Percentiles rank a stretch among this genome's conserved stretches.
These are phyloP conservation scores for Epistrophella euchroma DNA, from an alignment of 2,888 invertebrate genomes.

Conservation along the genomic window DNA sequence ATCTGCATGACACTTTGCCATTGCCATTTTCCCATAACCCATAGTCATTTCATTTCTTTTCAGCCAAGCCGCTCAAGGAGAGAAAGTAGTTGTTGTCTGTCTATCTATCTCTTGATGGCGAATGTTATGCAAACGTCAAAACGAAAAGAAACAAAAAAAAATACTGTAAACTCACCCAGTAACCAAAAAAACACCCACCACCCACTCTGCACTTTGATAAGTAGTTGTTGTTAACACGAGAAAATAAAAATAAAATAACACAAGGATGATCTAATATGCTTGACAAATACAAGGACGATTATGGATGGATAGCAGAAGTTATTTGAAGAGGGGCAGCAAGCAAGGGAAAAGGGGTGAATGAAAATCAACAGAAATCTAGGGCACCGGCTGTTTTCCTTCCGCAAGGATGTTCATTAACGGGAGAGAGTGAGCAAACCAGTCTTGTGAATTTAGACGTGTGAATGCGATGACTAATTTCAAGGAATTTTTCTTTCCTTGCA, in stretches of 20 bases:
- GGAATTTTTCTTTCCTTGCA: conserved; percentile 53
- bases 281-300: conserved; percentile 35
- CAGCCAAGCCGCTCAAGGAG: conserved; percentile 18
- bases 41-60: neutral
- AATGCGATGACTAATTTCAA: conserved; percentile 71
- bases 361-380: conserved; percentile 67
- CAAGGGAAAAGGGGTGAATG: conserved; percentile 15
- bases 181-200: conserved; percentile 23
- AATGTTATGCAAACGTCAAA: conserved; percentile 67
- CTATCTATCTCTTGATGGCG: conserved; percentile 37
- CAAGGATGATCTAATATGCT: conserved; percentile 62
- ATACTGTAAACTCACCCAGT: conserved; percentile 14
- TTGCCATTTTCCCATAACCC: neutral
- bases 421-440: conserved; percentile 46
- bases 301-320: conserved; percentile 5
- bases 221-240: conserved; percentile 7
- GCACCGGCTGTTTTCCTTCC: conserved; percentile 72
- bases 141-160: conserved; percentile 11
- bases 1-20: conserved; percentile 22
- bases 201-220: conserved; percentile 35
- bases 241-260: conserved; percentile 3
- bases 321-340: neutral
- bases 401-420: conserved; percentile 61
- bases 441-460: conserved; percentile 43
- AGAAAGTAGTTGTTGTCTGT: conserved; percentile 54